Conservation (phyloP, 2,888 invertebrate genomes). For the Phlogophora meticulosa region DNA sequence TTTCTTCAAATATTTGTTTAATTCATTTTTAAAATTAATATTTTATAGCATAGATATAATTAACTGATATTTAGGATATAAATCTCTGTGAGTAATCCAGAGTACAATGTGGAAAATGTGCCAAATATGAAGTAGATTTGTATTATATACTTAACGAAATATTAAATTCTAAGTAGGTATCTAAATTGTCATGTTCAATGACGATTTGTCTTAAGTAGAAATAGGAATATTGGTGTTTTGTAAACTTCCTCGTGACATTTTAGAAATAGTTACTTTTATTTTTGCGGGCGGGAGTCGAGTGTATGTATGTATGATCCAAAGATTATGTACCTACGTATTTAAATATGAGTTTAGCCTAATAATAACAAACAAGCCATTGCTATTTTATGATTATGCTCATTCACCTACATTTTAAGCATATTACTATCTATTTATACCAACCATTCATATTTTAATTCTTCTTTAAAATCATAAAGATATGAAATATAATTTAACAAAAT, state of each 20-base stretch:
- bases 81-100: slow-evolving; percentile 60
- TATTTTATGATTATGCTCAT: slow-evolving; percentile 46
- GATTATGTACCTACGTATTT: not conserved
- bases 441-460: slow-evolving; percentile 32
- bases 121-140: slow-evolving; percentile 59
- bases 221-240: too few relatives aligned
- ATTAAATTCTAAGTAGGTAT: slow-evolving; percentile 44
- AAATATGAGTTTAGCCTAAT: slow-evolving; percentile 4
- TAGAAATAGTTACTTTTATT: slow-evolving; percentile 22
- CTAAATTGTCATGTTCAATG: slow-evolving; percentile 4
- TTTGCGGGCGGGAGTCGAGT: not conserved
- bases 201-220: too few relatives aligned
- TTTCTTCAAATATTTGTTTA: too few relatives aligned
- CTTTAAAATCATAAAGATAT: slow-evolving; percentile 10
- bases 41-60: too few relatives aligned
- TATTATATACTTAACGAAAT: slow-evolving; percentile 52
- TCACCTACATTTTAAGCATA: slow-evolving; percentile 25
- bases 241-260: slow-evolving; percentile 8
- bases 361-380: slow-evolving; percentile 14
- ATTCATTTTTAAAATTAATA: too few relatives aligned
- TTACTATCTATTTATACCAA: slow-evolving; percentile 9
- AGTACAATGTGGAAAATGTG: slow-evolving; percentile 52
- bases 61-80: slow-evolving; percentile 6
- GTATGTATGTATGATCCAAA: not conserved
- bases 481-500: slow-evolving; percentile 12